Conservation (phyloP, 2,888 invertebrate genomes). For the Poecilus cupreus region DNA sequence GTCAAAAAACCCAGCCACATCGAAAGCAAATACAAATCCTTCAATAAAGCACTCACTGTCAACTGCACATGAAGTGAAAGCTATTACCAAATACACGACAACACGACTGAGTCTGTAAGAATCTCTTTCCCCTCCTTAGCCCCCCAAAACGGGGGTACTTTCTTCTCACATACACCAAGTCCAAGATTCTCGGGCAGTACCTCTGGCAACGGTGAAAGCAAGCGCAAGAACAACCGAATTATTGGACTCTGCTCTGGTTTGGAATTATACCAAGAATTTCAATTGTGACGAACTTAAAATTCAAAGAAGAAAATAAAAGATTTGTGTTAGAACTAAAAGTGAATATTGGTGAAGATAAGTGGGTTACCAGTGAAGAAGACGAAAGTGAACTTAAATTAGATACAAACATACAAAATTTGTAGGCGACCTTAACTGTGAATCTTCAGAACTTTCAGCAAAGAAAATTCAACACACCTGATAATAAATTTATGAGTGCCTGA, state of each 20-base stretch:
- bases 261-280: not conserved
- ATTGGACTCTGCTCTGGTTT: not conserved
- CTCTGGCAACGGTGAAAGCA: slow-evolving; percentile 48
- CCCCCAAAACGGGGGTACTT: slow-evolving; percentile 43
- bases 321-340: not conserved
- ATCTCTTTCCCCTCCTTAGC: slow-evolving; percentile 30
- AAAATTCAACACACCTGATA: too few species aligned
- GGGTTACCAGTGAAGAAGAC: too few species aligned
- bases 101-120: not conserved
- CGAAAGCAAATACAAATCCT: too few species aligned
- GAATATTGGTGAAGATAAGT: not conserved
- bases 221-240: slow-evolving; percentile 23
- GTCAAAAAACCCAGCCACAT: too few species aligned
- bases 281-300: not conserved
- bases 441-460: too few species aligned
- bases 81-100: slow-evolving; percentile 54
- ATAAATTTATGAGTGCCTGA: too few species aligned
- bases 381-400: too few species aligned
- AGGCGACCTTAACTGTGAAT: too few species aligned
- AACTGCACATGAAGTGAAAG: slow-evolving; percentile 48
- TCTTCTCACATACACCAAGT: slow-evolving; percentile 33
- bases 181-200: slow-evolving; percentile 25
- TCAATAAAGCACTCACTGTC: too few species aligned
- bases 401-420: too few species aligned
- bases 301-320: not conserved